Evolutionary conservation across 2,113 vertebrate genomes (phyloP).

Genomic region (Uropsilus gracilis): DNA sequence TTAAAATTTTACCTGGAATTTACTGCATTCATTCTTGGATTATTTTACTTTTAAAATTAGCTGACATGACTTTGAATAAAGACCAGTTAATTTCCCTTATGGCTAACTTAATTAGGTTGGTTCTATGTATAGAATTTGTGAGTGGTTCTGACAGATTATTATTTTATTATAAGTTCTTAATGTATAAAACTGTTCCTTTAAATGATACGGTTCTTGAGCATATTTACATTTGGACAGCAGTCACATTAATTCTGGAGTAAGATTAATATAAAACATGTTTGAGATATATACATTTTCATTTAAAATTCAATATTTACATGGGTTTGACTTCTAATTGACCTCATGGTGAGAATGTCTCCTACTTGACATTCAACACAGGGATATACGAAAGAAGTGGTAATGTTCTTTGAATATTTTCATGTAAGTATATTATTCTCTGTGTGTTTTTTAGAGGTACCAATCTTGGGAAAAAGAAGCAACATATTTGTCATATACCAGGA

Average conservation of each 20-base stretch:
- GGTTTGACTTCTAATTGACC: slow-evolving; percentile 53
- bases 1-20: slow-evolving; percentile 52
- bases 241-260: slow-evolving; percentile 50
- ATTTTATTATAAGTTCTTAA: slow-evolving; percentile 36
- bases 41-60: slow-evolving; percentile 54
- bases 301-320: slow-evolving; percentile 51
- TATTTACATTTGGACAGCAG: slow-evolving; percentile 47
- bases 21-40: slow-evolving; percentile 45
- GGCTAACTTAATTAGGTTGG: slow-evolving; percentile 29
- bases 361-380: slow-evolving; percentile 48
- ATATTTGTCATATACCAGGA: slow-evolving; percentile 98
- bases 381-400: not conserved
- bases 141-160: slow-evolving; percentile 43
- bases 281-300: slow-evolving; percentile 30
- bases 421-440: slow-evolving; percentile 48
- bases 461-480: slow-evolving; percentile 98
- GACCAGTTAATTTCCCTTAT: slow-evolving; percentile 37
- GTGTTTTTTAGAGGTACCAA: slow-evolving; percentile 91
- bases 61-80: slow-evolving; percentile 57
- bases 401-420: slow-evolving; percentile 59
- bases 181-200: slow-evolving; percentile 41
- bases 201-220: slow-evolving; percentile 48
- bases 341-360: slow-evolving; percentile 26
- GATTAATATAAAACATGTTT: slow-evolving; percentile 41
- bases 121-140: slow-evolving; percentile 25